Evolutionary conservation across 2,113 vertebrate genomes (phyloP).

Genomic region (Bagarius yarrelli): DNA sequence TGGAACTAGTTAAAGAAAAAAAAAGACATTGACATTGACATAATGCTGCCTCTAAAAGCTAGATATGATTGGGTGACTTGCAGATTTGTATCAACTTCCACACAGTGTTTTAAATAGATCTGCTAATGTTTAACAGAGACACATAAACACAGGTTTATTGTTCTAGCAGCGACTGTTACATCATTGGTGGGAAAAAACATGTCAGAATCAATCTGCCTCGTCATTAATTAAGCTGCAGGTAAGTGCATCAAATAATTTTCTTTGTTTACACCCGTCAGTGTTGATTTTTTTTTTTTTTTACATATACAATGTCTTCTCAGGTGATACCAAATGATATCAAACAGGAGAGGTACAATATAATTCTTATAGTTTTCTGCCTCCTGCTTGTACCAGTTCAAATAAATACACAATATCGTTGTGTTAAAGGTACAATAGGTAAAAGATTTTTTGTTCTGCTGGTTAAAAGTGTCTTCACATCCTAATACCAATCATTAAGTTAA

Average conservation of each 20-base stretch:
- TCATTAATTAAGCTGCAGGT: slow-evolving; percentile 5
- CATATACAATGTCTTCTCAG: not conserved
- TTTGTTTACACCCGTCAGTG: not conserved
- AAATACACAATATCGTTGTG: not conserved
- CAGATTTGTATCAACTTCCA: slow-evolving; percentile 10
- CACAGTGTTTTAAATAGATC: not conserved
- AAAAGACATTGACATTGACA: not conserved
- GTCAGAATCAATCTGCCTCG: not conserved
- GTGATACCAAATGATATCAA: not conserved
- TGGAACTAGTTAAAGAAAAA: too few relatives aligned
- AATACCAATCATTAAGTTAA: too few relatives aligned
- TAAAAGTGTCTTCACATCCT: too few relatives aligned
- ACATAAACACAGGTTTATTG: slow-evolving; percentile 7
- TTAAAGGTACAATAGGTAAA: not conserved
- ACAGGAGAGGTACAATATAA: not conserved
- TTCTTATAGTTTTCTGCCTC: not conserved
- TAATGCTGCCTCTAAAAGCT: not conserved
- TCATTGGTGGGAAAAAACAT: not conserved
- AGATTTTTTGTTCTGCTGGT: too few relatives aligned
- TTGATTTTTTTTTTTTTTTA: not conserved
- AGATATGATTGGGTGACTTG: not conserved
- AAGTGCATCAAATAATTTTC: not conserved
- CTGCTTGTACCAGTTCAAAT: not conserved
- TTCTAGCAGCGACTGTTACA: not conserved
- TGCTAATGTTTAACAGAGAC: not conserved